Base-by-base conservation (phyloP, 2,888 invertebrate genomes). In the Lycia hirtaria region DNA sequence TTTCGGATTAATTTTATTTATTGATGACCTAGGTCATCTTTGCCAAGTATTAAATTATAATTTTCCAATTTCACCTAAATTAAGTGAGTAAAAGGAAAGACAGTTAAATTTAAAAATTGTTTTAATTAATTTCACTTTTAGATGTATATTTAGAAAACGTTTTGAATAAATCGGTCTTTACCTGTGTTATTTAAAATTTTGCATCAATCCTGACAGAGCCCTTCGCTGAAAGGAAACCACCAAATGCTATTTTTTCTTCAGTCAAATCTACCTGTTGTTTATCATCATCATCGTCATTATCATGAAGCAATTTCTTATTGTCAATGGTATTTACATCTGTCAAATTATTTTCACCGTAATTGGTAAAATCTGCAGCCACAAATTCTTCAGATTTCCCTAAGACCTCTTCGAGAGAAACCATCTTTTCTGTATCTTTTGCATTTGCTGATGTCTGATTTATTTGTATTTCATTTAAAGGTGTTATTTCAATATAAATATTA, bases 151-250 rank as follows among this genome's bases (percentile, higher is more conserved):
- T 1, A 4, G 3, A 35, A 10, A 17, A 17, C 0, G 4, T 17
- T 17, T 10, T 4, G n/a, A 1, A 19, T 19, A 10, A n/a, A 1
- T n/a, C 5, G 4, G 4, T n/a, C 5, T n/a, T 12, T 6, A 38
- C 22, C 22, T 4, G 3, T 4, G 3, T 4, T 12, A 20, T 40
- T 65, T 44, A 69, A 60, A 52, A 69, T 45, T 19, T 57, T 2
- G 61, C 61, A 9, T 55, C 55, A 48, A 69, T 64, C 0, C 38
- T 57, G 10, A 69, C 55, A 30, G 48, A 45, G 0, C 69, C 69
- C 22, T 43, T 44, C 0, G 60, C 63, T 14, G 65, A 62, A 12
- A 68, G 49, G 14, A 59, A 28, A 12, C 59, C 62, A 41, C 44
- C 38, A 24, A 61, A 57, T 0, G 20, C 24, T 6, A 28, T 14